These are phyloP conservation scores for Fissipunctia ypsillon DNA, from an alignment of 2,888 invertebrate genomes.

Conservation along the genomic window DNA sequence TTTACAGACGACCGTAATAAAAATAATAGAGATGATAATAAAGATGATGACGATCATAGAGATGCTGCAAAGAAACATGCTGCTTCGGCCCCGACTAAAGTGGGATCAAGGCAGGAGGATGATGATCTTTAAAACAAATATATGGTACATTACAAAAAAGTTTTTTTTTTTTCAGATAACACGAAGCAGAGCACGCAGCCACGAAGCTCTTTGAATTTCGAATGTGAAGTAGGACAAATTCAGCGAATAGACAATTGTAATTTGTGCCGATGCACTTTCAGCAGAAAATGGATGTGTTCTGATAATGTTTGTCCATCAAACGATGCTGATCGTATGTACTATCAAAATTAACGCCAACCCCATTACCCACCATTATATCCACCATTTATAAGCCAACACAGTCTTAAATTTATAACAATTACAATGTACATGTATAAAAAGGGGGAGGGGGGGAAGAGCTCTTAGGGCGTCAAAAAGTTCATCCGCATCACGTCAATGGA, in stretches of 20 bases:
- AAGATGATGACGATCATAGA: too few relatives aligned
- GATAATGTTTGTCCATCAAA: constrained; percentile 6
- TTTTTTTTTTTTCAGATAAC: background rate
- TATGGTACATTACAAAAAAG: background rate
- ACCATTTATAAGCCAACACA: background rate
- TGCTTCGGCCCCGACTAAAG: background rate
- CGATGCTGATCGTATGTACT: background rate
- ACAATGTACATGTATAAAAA: background rate
- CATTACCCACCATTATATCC: too few relatives aligned
- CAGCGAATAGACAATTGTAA: constrained; percentile 18
- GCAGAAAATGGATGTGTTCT: constrained; percentile 22
- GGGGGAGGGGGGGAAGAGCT: too few relatives aligned
- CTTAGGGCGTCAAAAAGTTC: background rate
- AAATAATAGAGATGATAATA: too few relatives aligned
- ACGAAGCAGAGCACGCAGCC: rapidly evolving
- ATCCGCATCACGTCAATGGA: background rate
- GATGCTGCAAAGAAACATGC: background rate
- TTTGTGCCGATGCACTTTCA: constrained; percentile 14
- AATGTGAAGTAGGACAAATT: constrained; percentile 14
- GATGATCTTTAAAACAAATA: background rate
- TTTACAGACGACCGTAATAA: too few relatives aligned
- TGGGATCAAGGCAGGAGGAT: background rate
- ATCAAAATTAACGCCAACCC: background rate
- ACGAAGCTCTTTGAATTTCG: too few relatives aligned
- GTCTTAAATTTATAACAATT: background rate